A percentile compares a stretch with the other conserved stretches of the same genome.
Conservation (phyloP, 2,113 vertebrate genomes). For the Stomatorhinus ivindoensis region DNA sequence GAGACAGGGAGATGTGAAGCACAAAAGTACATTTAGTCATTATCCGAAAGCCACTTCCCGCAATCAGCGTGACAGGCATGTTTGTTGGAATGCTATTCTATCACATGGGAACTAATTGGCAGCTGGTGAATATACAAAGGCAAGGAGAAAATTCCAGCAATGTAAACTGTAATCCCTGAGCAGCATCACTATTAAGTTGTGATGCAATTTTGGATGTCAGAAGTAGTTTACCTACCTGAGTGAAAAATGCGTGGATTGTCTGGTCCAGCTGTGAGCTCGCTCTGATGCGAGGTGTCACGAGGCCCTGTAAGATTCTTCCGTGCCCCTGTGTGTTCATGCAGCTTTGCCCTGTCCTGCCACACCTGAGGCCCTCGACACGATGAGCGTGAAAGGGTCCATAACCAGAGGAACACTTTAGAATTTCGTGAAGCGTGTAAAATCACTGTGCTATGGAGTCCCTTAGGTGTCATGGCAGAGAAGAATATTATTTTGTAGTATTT, state of each 20-base stretch:
- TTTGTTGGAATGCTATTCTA: neutral
- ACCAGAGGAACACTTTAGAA: neutral
- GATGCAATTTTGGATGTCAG: neutral
- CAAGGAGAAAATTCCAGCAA: neutral
- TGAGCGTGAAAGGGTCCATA: neutral
- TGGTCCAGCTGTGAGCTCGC: neutral
- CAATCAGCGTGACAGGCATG: neutral
- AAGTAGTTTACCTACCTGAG: neutral
- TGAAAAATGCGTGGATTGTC: neutral
- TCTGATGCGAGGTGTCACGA: neutral
- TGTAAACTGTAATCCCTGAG: neutral
- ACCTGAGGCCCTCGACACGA: neutral
- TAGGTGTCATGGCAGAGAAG: neutral
- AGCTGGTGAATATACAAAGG: neutral
- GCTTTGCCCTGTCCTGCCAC: neutral
- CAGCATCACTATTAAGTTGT: neutral
- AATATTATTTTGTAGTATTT: neutral
- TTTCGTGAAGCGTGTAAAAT: neutral
- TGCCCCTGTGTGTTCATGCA: neutral
- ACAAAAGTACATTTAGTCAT: conserved; percentile 10
- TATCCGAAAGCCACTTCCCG: conserved; percentile 2
- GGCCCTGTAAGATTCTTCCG: too few species aligned
- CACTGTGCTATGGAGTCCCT: neutral
- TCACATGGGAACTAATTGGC: conserved; percentile 7
- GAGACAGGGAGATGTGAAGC: neutral